These are phyloP conservation scores for Agrilus cyanescens DNA, from an alignment of 2,888 invertebrate species.

Conservation along the genomic window DNA sequence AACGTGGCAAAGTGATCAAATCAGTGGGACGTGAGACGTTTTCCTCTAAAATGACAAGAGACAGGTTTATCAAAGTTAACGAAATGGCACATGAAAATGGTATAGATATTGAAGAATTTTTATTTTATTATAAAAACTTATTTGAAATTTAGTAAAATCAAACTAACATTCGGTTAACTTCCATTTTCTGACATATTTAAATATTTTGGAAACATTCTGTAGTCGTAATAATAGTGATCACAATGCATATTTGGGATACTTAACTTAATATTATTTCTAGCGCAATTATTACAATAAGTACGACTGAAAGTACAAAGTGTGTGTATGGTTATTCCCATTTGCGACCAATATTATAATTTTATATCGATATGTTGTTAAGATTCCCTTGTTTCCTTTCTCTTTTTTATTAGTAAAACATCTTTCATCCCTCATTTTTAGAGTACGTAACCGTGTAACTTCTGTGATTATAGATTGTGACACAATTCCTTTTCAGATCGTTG, in stretches of 20 bases:
- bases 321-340: conserved; percentile 8
- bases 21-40: too few relatives aligned
- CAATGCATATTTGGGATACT: neutral
- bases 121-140: too few relatives aligned
- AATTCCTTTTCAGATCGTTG: conserved; percentile 26
- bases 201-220: too few relatives aligned
- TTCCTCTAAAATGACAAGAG: too few relatives aligned
- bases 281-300: conserved; percentile 8
- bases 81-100: too few relatives aligned
- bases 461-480: conserved; percentile 33
- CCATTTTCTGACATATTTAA: too few relatives aligned
- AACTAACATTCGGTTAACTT: too few relatives aligned
- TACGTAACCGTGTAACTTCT: conserved; percentile 27
- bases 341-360: conserved; percentile 24
- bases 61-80: too few relatives aligned
- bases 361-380: conserved; percentile 8
- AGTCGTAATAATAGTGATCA: too few relatives aligned
- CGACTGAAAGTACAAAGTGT: conserved; percentile 22
- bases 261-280: conserved; percentile 9
- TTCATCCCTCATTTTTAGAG: conserved; percentile 12
- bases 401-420: conserved; percentile 8
- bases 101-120: too few relatives aligned
- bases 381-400: conserved; percentile 7
- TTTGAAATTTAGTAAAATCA: too few relatives aligned
- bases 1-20: too few relatives aligned